These are phyloP conservation scores for Taeniopygia guttata DNA, from an alignment of 2,797 vertebrate species.

Conservation along the genomic window DNA sequence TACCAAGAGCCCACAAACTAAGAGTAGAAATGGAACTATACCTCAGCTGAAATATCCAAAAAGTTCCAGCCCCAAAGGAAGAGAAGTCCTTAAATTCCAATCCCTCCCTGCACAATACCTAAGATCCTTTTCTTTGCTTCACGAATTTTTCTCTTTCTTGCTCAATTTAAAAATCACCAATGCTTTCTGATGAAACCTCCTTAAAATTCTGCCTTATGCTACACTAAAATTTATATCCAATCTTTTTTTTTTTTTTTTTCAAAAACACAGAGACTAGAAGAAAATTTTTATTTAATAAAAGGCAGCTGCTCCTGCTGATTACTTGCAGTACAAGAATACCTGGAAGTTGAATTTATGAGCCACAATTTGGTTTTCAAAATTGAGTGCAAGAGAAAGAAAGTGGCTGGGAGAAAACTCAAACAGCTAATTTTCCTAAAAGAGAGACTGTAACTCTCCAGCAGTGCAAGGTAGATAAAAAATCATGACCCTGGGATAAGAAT, in stretches of 20 bases:
- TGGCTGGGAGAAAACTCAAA: background rate
- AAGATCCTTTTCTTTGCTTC: background rate
- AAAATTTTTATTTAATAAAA: background rate
- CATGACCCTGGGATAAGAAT: background rate
- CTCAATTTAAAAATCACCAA: background rate
- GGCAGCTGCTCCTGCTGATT: background rate
- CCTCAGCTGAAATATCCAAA: background rate
- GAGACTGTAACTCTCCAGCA: background rate
- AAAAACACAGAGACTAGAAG: background rate
- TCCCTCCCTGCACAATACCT: background rate
- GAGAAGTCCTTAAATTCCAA: background rate
- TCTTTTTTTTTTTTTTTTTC: background rate
- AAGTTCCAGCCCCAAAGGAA: background rate
- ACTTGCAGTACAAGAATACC: background rate
- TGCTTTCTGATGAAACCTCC: background rate
- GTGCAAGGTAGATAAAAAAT: background rate
- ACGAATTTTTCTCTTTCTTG: background rate
- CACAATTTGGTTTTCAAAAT: background rate
- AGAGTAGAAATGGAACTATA: background rate
- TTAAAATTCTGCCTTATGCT: background rate
- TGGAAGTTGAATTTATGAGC: background rate
- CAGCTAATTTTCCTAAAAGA: background rate
- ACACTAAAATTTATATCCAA: background rate
- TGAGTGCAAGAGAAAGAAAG: background rate
- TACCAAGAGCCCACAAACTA: background rate